Conservation (phyloP, 2,113 vertebrate species). For the Panthera uncia region DNA sequence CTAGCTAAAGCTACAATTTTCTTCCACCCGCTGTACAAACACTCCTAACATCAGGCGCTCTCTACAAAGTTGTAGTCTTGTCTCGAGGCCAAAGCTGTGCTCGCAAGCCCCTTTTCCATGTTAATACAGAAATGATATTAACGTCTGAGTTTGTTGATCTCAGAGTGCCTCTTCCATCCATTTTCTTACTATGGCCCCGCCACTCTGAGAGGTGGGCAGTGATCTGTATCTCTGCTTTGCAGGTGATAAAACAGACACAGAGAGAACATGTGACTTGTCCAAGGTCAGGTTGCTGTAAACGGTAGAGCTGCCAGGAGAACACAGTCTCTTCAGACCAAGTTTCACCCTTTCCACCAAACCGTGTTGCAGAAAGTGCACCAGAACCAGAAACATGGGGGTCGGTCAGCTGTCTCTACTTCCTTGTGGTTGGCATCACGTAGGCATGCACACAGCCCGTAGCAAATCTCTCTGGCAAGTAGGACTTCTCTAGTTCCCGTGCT, state of each 20-base stretch:
- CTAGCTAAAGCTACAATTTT: neutral
- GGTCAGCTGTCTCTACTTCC: fast-evolving
- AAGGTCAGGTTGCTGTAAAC: neutral
- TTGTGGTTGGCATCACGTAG: neutral
- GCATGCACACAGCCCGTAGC: neutral
- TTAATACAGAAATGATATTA: neutral
- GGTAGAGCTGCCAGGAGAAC: neutral
- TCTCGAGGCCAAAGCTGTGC: neutral
- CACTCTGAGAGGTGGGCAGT: neutral
- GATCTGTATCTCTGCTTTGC: neutral
- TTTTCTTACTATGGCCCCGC: neutral
- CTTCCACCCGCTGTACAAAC: neutral
- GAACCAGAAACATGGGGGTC: neutral
- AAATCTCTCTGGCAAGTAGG: neutral
- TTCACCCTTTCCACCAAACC: neutral
- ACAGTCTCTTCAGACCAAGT: neutral
- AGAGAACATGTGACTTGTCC: neutral
- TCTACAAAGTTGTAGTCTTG: neutral
- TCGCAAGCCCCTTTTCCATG: neutral
- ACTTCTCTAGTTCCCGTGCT: neutral
- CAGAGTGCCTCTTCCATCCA: neutral
- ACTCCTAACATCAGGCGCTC: neutral
- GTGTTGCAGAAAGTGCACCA: neutral
- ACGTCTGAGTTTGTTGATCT: neutral
- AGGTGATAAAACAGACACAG: neutral